Conservation (phyloP, 1,140 invertebrate species). For the Macrocentrus cingulum region DNA sequence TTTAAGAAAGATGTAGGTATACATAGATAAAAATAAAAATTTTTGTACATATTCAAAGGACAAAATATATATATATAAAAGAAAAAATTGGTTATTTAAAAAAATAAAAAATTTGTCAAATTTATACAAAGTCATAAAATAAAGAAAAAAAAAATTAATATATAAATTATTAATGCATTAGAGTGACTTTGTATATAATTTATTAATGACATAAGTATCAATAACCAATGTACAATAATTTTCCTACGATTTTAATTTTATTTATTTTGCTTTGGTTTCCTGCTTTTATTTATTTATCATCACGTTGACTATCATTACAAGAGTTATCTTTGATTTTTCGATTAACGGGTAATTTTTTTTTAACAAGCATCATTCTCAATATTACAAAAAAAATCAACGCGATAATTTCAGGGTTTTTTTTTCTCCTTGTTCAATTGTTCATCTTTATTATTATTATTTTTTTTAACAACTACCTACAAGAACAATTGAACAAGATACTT, state of each 20-base stretch:
- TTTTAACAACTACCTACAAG: slow-evolving; percentile 13
- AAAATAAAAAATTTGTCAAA: slow-evolving; percentile 9
- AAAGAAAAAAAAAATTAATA: slow-evolving; percentile 19
- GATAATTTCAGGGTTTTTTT: slow-evolving; percentile 25
- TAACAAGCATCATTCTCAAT: slow-evolving; percentile 31
- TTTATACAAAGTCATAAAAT: background rate
- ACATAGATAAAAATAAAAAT: slow-evolving; percentile 25
- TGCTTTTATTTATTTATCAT: slow-evolving; percentile 26
- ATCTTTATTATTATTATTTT: slow-evolving; percentile 12
- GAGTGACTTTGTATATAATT: slow-evolving; percentile 59
- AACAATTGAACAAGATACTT: slow-evolving; percentile 2
- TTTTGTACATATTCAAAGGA: background rate
- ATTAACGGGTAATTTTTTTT: slow-evolving; percentile 29
- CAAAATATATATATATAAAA: slow-evolving; percentile 12
- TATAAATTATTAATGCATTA: slow-evolving; percentile 34
- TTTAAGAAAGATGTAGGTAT: slow-evolving; percentile 36
- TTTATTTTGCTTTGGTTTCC: slow-evolving; percentile 16
- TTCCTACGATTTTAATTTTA: slow-evolving; percentile 46
- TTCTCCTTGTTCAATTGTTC: too few species aligned
- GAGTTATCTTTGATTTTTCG: slow-evolving; percentile 26
- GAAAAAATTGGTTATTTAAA: slow-evolving; percentile 1
- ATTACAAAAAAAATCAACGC: slow-evolving; percentile 29
- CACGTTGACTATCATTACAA: slow-evolving; percentile 22
- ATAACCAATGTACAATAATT: slow-evolving; percentile 60
- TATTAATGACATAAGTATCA: slow-evolving; percentile 58